Evolutionary conservation across 2,888 invertebrate genomes (phyloP).

Genomic region (Esperia sulphurella): DNA sequence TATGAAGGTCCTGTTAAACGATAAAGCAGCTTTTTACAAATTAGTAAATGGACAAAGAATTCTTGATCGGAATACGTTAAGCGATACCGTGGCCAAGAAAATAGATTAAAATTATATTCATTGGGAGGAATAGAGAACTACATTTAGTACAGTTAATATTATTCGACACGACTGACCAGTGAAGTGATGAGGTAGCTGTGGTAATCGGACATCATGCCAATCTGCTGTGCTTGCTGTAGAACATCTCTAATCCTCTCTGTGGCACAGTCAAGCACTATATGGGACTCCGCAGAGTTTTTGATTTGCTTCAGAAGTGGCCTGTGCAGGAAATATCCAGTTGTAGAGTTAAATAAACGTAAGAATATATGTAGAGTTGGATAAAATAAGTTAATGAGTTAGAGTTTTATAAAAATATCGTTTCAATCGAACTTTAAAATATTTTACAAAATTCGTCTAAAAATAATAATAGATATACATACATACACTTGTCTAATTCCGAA

Average conservation of each 20-base stretch:
- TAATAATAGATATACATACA: too few relatives aligned
- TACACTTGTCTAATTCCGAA: too few relatives aligned
- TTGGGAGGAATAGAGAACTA: too few relatives aligned
- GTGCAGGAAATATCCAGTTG: slow-evolving; percentile 27
- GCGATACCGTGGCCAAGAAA: too few relatives aligned
- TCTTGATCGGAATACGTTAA: too few relatives aligned
- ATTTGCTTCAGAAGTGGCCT: slow-evolving; percentile 94
- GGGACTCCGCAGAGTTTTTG: slow-evolving; percentile 94
- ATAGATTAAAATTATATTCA: too few relatives aligned
- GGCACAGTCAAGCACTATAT: slow-evolving; percentile 93
- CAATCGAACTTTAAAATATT: too few relatives aligned
- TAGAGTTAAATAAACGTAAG: neutral
- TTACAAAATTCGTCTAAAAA: too few relatives aligned
- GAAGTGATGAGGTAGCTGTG: slow-evolving; percentile 96
- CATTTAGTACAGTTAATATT: neutral
- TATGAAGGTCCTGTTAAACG: slow-evolving; percentile 90
- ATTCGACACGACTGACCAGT: slow-evolving; percentile 80
- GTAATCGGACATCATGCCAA: slow-evolving; percentile 98
- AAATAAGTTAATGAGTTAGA: too few relatives aligned
- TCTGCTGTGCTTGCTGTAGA: slow-evolving; percentile 95
- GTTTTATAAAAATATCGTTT: too few relatives aligned
- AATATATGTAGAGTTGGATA: too few relatives aligned
- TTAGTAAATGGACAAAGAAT: too few relatives aligned
- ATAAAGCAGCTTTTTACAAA: slow-evolving; percentile 3
- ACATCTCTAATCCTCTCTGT: slow-evolving; percentile 92